Conservation (phyloP, 2,113 vertebrate species). For the Meles meles region DNA sequence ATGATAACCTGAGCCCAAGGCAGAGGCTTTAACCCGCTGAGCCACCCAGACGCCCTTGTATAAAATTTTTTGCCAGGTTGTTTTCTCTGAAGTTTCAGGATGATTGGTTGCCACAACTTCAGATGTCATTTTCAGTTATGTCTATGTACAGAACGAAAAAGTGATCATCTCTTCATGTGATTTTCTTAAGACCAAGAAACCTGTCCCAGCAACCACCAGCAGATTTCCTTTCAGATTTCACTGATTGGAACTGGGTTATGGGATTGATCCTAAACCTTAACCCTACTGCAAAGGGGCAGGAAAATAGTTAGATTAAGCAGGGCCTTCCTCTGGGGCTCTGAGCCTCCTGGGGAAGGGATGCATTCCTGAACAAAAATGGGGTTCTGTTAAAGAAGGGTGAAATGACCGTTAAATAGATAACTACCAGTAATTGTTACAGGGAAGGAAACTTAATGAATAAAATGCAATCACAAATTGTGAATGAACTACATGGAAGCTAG, state of each 20-base stretch:
- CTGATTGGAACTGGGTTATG: background rate
- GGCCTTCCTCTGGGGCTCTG: background rate
- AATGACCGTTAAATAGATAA: background rate
- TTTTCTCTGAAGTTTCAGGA: background rate
- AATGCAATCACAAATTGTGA: background rate
- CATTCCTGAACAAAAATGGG: background rate
- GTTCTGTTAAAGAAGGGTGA: background rate
- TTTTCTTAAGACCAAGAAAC: background rate
- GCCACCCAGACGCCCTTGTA: too few species aligned
- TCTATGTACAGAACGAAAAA: background rate
- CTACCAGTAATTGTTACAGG: background rate
- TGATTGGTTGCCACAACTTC: background rate
- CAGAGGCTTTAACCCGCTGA: too few species aligned
- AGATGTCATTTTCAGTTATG: background rate
- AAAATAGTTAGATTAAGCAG: background rate
- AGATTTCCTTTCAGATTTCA: background rate
- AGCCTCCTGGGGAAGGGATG: background rate
- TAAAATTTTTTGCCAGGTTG: background rate
- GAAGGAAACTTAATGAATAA: background rate
- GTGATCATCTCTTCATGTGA: background rate
- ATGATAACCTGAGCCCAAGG: too few species aligned
- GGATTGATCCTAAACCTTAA: background rate
- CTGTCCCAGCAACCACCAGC: background rate
- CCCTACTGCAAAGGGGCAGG: background rate
- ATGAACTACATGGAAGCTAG: background rate